Percentiles rank a stretch among this genome's conserved stretches.
These are phyloP conservation scores for Epinephelus cyanopodus DNA, from an alignment of 2,113 vertebrate genomes.

Conservation along the genomic window DNA sequence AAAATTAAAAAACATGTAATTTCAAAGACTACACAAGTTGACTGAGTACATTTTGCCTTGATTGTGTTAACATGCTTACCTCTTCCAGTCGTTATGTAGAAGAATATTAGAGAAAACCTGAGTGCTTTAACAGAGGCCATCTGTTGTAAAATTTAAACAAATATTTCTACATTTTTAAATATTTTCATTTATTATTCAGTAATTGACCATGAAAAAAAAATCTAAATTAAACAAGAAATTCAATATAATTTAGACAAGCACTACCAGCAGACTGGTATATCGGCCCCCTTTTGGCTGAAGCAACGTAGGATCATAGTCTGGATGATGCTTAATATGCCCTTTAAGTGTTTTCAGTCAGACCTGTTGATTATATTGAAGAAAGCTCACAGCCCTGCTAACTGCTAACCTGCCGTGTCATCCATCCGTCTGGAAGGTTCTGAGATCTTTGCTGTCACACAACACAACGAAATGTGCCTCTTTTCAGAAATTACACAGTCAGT, in stretches of 20 bases:
- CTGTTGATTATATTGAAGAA: slow-evolving; percentile 1
- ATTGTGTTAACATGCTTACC: slow-evolving; percentile 72
- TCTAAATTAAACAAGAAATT: not conserved
- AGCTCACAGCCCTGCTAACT: slow-evolving; percentile 4
- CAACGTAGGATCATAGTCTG: slow-evolving; percentile 38
- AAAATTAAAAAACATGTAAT: slow-evolving; percentile 71
- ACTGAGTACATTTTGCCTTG: slow-evolving; percentile 72
- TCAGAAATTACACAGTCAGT: not conserved
- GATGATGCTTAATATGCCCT: slow-evolving; percentile 34
- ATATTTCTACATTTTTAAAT: slow-evolving; percentile 49
- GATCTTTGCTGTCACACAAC: not conserved
- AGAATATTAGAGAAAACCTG: slow-evolving; percentile 82
- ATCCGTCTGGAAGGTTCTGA: slow-evolving; percentile 2
- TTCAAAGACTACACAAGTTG: slow-evolving; percentile 73
- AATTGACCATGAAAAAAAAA: slow-evolving; percentile 38
- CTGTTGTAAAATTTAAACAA: slow-evolving; percentile 67
- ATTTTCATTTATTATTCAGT: slow-evolving; percentile 44
- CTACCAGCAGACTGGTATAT: slow-evolving; percentile 47
- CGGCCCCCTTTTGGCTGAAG: slow-evolving; percentile 53
- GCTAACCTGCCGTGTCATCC: not conserved
- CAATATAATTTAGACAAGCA: slow-evolving; percentile 28
- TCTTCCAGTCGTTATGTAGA: slow-evolving; percentile 78
- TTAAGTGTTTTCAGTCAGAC: slow-evolving; percentile 48
- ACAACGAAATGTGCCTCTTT: not conserved
- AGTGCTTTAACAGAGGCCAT: slow-evolving; percentile 75